phyloP scores from a whole-genome alignment of 2,888 invertebrate species.

The Dryococelus australis region DNA sequence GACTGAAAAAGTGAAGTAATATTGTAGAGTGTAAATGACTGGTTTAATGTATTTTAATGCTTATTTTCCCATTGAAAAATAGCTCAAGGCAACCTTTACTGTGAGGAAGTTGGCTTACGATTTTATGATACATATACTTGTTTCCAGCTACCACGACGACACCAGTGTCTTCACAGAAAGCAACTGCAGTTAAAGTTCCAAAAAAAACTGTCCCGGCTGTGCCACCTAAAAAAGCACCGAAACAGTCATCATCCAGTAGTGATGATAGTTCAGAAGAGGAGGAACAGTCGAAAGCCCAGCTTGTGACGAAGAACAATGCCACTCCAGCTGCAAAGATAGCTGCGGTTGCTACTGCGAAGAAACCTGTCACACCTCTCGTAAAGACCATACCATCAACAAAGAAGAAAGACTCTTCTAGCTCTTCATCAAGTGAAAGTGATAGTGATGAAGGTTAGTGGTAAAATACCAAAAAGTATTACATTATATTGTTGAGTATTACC shows the following conservation, averaged over 20 bases:
- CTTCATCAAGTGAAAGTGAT: not conserved
- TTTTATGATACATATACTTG: no score
- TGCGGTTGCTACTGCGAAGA: no score
- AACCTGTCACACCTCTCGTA: no score
- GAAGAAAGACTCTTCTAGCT: not conserved
- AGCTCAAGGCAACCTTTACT: no score
- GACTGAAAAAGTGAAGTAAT: no score
- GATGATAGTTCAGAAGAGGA: conserved; percentile 47
- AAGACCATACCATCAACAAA: not conserved
- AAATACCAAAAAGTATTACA: no score
- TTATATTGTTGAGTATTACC: no score
- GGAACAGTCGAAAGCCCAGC: conserved; percentile 45
- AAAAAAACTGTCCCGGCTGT: not conserved
- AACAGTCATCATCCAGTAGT: conserved; percentile 29
- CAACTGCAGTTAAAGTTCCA: not conserved
- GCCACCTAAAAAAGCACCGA: not conserved
- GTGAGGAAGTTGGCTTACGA: no score
- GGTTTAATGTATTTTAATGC: no score
- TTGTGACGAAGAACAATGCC: conserved; percentile 46
- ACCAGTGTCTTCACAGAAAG: not conserved
- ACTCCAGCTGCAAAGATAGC: conserved; percentile 38
- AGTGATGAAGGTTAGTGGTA: not conserved
- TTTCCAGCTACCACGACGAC: not conserved
- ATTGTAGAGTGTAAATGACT: no score
- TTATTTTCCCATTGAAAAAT: no score